A percentile compares a stretch with the other conserved stretches of the same genome.
Evolutionary conservation across 2,888 invertebrate species (phyloP).

Genomic region (Dione vanillae): DNA sequence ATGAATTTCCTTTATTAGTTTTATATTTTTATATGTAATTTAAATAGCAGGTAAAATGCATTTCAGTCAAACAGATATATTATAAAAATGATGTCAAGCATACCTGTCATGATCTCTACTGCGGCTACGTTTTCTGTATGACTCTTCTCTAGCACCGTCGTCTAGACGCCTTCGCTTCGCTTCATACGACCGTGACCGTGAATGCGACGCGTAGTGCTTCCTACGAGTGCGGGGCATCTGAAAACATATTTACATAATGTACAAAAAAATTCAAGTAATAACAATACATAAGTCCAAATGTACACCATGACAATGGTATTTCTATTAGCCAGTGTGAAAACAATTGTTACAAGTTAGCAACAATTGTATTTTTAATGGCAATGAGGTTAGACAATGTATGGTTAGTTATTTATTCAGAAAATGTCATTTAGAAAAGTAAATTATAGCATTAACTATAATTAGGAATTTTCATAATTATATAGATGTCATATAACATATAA

Average conservation of each 20-base stretch:
- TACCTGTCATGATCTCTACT: slow-evolving; percentile 86
- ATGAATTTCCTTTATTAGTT: no score
- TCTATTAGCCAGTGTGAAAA: slow-evolving; percentile 48
- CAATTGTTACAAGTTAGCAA: slow-evolving; percentile 46
- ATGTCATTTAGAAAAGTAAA: not conserved
- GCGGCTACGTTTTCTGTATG: slow-evolving; percentile 77
- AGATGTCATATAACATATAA: not conserved
- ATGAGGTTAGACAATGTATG: slow-evolving; percentile 19
- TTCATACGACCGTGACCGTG: slow-evolving; percentile 85
- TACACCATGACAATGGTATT: slow-evolving; percentile 50
- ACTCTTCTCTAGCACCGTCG: slow-evolving; percentile 72
- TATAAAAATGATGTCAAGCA: slow-evolving; percentile 50
- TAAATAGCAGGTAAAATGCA: not conserved
- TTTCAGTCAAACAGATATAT: not conserved
- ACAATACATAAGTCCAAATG: not conserved
- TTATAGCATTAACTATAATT: not conserved
- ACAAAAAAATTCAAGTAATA: not conserved
- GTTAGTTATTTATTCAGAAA: slow-evolving; percentile 16
- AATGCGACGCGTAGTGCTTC: slow-evolving; percentile 89
- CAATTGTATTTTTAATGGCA: slow-evolving; percentile 44
- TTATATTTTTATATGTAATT: no score
- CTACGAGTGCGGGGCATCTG: slow-evolving; percentile 94
- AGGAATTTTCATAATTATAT: not conserved
- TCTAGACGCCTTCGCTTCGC: slow-evolving; percentile 90
- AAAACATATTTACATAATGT: slow-evolving; percentile 47